These are phyloP conservation scores for Petrocephalus schoutedeni DNA, from an alignment of 2,797 vertebrate species.

Conservation along the genomic window DNA sequence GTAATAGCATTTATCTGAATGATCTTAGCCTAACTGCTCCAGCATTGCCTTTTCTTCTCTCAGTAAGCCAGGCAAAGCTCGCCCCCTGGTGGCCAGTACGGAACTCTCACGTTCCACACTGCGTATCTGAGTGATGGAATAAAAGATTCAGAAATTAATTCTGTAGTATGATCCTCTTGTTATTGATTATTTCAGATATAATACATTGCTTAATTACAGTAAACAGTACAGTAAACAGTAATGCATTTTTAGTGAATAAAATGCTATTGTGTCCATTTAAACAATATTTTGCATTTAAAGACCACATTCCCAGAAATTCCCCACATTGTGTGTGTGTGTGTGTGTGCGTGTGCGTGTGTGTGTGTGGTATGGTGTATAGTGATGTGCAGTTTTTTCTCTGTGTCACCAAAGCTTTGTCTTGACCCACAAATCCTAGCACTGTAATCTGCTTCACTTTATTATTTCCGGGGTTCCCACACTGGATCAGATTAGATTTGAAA, in stretches of 20 bases:
- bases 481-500: conserved; percentile 1
- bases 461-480: neutral
- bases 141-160: neutral
- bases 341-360: neutral
- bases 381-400: neutral
- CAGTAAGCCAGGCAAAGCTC: conserved; percentile 1
- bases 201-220: neutral
- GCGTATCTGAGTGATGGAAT: neutral
- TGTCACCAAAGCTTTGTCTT: neutral
- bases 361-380: neutral
- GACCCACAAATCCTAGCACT: neutral
- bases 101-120: neutral
- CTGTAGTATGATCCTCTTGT: neutral
- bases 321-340: neutral
- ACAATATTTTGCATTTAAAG: neutral
- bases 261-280: neutral
- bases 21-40: neutral
- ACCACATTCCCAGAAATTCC: neutral
- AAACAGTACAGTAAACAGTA: no score
- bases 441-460: neutral
- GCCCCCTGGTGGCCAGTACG: conserved; percentile 9
- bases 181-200: neutral
- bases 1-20: neutral
- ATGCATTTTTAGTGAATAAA: neutral
- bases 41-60: neutral